Evolutionary conservation across 2,888 invertebrate species (phyloP).

Genomic region (Epirrhoe tristata): DNA sequence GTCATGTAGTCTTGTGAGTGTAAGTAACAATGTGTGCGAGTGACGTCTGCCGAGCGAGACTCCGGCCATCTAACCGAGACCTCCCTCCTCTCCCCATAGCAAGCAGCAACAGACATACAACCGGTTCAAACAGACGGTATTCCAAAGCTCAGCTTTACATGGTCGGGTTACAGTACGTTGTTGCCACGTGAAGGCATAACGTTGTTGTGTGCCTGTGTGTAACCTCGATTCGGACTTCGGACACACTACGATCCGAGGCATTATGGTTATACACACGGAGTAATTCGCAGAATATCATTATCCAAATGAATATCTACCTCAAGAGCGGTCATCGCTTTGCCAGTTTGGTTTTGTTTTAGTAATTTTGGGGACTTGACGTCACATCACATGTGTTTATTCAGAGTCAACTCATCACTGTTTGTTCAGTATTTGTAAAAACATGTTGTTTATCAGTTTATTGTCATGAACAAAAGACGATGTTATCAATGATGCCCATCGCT

Average conservation of each 20-base stretch:
- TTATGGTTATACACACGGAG: slow-evolving; percentile 81
- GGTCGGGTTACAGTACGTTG: slow-evolving; percentile 71
- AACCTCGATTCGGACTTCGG: slow-evolving; percentile 83
- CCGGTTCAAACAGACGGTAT: slow-evolving; percentile 65
- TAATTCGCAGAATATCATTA: slow-evolving; percentile 83
- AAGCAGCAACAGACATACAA: slow-evolving; percentile 44
- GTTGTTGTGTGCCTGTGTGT: slow-evolving; percentile 73
- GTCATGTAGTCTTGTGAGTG: slow-evolving; percentile 69
- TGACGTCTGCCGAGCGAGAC: slow-evolving; percentile 82
- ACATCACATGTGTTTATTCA: slow-evolving; percentile 24
- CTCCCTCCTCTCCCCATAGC: slow-evolving; percentile 59
- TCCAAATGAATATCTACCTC: slow-evolving; percentile 77
- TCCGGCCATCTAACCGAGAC: slow-evolving; percentile 57
- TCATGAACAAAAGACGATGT: slow-evolving; percentile 31
- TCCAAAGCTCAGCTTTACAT: slow-evolving; percentile 57
- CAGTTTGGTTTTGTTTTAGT: slow-evolving; percentile 61
- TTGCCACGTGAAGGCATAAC: slow-evolving; percentile 80
- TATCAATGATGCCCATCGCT: slow-evolving; percentile 41
- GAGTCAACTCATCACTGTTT: slow-evolving; percentile 25
- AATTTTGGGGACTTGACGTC: slow-evolving; percentile 38
- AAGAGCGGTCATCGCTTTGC: slow-evolving; percentile 59
- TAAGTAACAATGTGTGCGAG: slow-evolving; percentile 67
- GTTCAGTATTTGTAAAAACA: slow-evolving; percentile 23
- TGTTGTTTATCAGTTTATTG: slow-evolving; percentile 23
- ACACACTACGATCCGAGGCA: slow-evolving; percentile 74